These are phyloP conservation scores for Cyaniris semiargus DNA, from an alignment of 2,888 invertebrate species.

Conservation along the genomic window DNA sequence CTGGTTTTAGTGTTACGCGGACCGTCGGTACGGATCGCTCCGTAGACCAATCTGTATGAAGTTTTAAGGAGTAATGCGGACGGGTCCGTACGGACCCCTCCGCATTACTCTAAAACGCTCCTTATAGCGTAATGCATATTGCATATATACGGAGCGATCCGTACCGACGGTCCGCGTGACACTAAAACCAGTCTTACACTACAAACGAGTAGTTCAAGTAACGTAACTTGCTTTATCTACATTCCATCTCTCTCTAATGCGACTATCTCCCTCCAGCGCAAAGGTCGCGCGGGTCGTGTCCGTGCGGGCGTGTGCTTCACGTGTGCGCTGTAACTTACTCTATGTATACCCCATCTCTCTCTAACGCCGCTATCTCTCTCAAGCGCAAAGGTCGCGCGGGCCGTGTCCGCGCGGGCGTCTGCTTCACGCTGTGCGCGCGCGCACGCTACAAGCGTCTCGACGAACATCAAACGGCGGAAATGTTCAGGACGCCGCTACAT, in stretches of 20 bases:
- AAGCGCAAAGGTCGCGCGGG: constrained; percentile 95
- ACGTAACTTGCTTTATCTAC: background rate
- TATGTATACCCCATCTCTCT: background rate
- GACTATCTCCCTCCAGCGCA: constrained; percentile 71
- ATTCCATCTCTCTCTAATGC: background rate
- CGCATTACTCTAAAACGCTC: no score
- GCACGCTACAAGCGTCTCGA: constrained; percentile 87
- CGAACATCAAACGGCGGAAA: constrained; percentile 97
- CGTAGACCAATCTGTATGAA: no score
- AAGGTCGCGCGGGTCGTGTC: constrained; percentile 97
- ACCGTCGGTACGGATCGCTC: no score
- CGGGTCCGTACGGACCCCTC: no score
- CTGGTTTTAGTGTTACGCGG: no score
- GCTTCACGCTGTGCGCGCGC: constrained; percentile 94
- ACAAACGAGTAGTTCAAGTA: no score
- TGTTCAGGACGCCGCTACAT: constrained; percentile 98
- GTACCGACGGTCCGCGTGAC: no score
- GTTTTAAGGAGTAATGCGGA: no score
- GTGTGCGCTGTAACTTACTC: constrained; percentile 81
- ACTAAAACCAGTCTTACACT: no score
- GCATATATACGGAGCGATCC: no score
- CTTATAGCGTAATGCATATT: no score
- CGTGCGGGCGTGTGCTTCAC: constrained; percentile 96
- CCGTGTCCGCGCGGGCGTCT: constrained; percentile 94
- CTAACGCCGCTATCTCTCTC: no score